Base-by-base conservation (phyloP, 2,888 invertebrate species). In the Stegophylla sp. region DNA sequence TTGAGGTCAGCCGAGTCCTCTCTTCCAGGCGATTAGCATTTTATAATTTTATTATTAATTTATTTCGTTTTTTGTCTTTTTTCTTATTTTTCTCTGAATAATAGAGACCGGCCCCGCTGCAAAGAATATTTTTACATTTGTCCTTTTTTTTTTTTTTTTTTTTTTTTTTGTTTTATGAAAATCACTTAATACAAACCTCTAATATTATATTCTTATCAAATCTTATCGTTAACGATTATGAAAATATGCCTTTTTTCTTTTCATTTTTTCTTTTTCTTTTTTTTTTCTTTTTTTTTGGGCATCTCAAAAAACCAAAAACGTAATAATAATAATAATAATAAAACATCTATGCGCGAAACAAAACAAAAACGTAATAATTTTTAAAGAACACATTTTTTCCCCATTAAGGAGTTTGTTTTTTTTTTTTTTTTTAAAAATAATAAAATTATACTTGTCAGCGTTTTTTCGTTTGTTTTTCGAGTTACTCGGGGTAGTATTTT, bases 271-370 rank as follows among this genome's bases (percentile, higher is more conserved):
- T 69, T 67, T 67, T 48, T 67, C 0, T 48, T 48, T 67, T 67
- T 48, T 26, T 69, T n/a, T 48, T 26, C 51, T n/a, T 28, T 69
- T 28, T 69, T 51, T 69, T 51, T 12, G 17, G 4, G 26, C 23
- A 59, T 73, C 59, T 73, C 2, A 69, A 73, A 61, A 74, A 75
- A 64, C 74, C 63, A 64, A 45, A 64, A 63, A 75, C 63, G 63
- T 64, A 75, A 75, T 74, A 63, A 51, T 63, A 56, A 43, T 72
- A 56, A 53, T 51, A 28, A 34, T 34, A 20, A 20, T 20, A 61
- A 59, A 73, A 59, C 59, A 59, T 59, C 73, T 73, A 73, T 59
- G 34, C n/a, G 15, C 12, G 26, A 51, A n/a, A n/a, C n/a, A 66
- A 41, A 53, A 66, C 15, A 64, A 20, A 64, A 48, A 67, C 10